Evolutionary conservation across 2,113 vertebrate genomes (phyloP), one percentile per base, ranked within the genome.

Genomic region (Hydrochoerus hydrochaeris): DNA sequence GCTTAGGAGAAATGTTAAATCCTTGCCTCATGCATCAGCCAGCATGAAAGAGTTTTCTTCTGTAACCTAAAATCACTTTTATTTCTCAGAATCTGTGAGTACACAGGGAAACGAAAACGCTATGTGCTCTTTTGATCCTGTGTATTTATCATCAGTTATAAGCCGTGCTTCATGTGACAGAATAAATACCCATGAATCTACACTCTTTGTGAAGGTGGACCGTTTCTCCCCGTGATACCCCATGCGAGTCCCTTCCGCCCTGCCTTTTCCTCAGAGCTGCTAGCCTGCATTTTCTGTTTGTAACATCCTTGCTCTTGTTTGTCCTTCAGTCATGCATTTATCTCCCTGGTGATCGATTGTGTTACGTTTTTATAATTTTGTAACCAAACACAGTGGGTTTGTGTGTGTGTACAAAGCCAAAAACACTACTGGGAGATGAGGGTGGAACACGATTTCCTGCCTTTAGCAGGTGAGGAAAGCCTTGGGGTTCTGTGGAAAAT

Each of bases 231-330:
- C n/a, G n/a, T 63, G 54, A 71, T 13, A 8, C 60, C 12, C 26
- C 7, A 44, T 12, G 84, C 54, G 44, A 10, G 49, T 52, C 35
- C 35, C 32, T 67, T 85, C 14, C 19, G 67, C 7, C 28, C 52
- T 69, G 52, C 28, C 35, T n/a, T 82, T 82, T 24, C 19, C 24
- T 92, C 80, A 80, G 9, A 69, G 32, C 38, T 69, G 58, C 57
- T 86, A 38, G 9, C 35, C 44, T 63, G 49, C 58, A 87, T 82
- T 94, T 94, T 94, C 54, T 62, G 44, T 86, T 90, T 90, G 81
- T 44, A 54, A 58, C 44, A 28, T 71, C n/a, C 52, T 78, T 49
- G 41, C 60, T 90, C 57, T 91, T 83, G 65, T 77, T 87, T 75
- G 32, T 87, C 78, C 28, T 69, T 88, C 52, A 88, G 20, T 3